phyloP scores from a whole-genome alignment of 2,888 invertebrate genomes.

The Andricus quercusramuli region DNA sequence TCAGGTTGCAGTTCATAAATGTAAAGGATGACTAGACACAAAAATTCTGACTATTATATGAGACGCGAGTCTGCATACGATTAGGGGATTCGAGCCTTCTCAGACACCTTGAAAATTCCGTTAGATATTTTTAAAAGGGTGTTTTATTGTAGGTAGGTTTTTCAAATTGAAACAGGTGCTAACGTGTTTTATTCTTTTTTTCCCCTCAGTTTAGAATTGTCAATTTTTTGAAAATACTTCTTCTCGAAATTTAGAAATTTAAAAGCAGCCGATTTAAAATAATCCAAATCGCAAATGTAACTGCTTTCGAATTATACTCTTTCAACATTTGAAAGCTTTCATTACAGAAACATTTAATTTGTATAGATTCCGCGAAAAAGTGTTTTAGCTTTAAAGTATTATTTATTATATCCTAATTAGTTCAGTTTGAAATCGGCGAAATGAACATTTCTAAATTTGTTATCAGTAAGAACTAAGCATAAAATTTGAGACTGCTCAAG shows the following conservation, averaged over 20 bases:
- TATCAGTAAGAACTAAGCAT: no score
- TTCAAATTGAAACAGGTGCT: neutral
- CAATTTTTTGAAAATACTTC: no score
- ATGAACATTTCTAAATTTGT: no score
- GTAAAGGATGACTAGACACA: constrained; percentile 33
- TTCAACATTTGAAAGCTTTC: no score
- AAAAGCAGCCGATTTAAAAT: neutral
- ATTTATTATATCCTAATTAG: no score
- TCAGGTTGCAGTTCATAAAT: constrained; percentile 26
- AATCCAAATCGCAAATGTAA: no score
- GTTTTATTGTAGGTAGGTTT: neutral
- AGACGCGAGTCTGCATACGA: constrained; percentile 56
- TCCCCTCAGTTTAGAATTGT: neutral
- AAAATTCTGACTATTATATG: neutral
- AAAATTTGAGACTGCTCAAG: no score
- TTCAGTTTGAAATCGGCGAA: no score
- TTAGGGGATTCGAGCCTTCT: constrained; percentile 49
- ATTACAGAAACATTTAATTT: no score
- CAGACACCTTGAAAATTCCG: constrained; percentile 33
- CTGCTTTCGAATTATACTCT: no score
- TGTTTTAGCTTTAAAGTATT: no score
- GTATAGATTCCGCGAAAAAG: no score
- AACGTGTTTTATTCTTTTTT: neutral
- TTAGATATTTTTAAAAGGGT: constrained; percentile 17
- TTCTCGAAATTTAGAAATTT: neutral